phyloP scores from a whole-genome alignment of 2,888 invertebrate genomes.

The Hedya salicella region DNA sequence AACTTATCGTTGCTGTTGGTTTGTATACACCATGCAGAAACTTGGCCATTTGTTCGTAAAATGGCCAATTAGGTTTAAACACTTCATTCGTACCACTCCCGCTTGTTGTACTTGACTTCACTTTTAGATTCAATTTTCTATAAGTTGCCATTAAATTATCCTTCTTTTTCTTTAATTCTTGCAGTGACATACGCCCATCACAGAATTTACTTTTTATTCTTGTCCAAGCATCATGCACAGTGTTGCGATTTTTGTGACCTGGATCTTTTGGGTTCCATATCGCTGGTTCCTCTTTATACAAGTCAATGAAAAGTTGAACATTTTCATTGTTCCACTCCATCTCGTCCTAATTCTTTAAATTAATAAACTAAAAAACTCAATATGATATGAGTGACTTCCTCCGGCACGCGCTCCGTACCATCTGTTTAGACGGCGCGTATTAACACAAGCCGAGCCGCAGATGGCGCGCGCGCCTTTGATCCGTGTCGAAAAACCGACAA shows the following conservation, averaged over 20 bases:
- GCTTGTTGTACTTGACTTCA: conserved; percentile 25
- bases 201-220: conserved; percentile 25
- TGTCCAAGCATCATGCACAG: conserved; percentile 40
- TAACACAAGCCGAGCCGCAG: conserved; percentile 17
- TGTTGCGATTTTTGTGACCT: conserved; percentile 38
- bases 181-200: conserved; percentile 31
- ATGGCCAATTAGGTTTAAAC: conserved; percentile 40
- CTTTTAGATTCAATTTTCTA: neutral
- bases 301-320: conserved; percentile 23
- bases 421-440: conserved; percentile 30
- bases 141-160: conserved; percentile 37
- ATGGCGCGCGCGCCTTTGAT: conserved; percentile 30
- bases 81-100: conserved; percentile 36
- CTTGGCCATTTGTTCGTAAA: conserved; percentile 38
- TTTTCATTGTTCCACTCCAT: conserved; percentile 19
- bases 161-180: conserved; percentile 37
- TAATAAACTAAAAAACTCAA: conserved; percentile 34
- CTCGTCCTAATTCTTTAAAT: conserved; percentile 29
- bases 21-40: conserved; percentile 39
- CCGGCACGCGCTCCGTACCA: conserved; percentile 30
- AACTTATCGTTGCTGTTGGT: conserved; percentile 36
- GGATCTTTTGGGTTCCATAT: conserved; percentile 37
- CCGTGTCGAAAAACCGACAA: conserved; percentile 29
- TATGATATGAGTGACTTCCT: conserved; percentile 20
- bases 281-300: conserved; percentile 39